A percentile compares a stretch with the other conserved stretches of the same genome.
Conservation (phyloP, 2,797 vertebrate species). For the Glossophaga mutica region DNA sequence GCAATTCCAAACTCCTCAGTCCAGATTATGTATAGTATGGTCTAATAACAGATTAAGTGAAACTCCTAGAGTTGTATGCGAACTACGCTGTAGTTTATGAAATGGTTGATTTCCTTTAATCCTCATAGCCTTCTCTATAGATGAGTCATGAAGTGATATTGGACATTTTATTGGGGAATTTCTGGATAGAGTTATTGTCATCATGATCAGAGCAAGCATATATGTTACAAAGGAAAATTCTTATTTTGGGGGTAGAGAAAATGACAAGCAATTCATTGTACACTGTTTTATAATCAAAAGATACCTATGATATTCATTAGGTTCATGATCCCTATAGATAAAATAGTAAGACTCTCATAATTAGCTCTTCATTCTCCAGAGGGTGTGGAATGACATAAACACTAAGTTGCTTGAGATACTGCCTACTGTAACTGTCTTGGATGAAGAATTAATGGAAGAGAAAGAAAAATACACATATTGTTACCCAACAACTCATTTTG, state of each 20-base stretch:
- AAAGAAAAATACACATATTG: not conserved
- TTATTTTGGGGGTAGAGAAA: not conserved
- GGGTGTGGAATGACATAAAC: not conserved
- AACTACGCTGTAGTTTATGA: not conserved
- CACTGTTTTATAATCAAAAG: not conserved
- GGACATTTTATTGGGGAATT: not conserved
- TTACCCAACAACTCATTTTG: not conserved
- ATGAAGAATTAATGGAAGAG: not conserved
- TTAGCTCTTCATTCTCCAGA: not conserved
- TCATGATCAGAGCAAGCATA: not conserved
- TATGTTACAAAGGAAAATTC: not conserved
- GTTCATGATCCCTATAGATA: not conserved
- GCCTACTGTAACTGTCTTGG: not conserved
- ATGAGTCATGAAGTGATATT: not conserved
- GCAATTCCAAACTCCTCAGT: not conserved
- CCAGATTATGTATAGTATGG: not conserved
- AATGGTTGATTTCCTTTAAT: not conserved
- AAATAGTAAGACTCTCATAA: not conserved
- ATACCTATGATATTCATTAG: not conserved
- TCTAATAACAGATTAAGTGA: not conserved
- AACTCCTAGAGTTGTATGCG: not conserved
- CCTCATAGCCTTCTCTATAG: not conserved
- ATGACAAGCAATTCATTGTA: not conserved
- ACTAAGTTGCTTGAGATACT: not conserved
- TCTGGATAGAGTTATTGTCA: not conserved